Evolutionary conservation across 2,797 vertebrate species (phyloP).

Genomic region (Phoebastria nigripes): DNA sequence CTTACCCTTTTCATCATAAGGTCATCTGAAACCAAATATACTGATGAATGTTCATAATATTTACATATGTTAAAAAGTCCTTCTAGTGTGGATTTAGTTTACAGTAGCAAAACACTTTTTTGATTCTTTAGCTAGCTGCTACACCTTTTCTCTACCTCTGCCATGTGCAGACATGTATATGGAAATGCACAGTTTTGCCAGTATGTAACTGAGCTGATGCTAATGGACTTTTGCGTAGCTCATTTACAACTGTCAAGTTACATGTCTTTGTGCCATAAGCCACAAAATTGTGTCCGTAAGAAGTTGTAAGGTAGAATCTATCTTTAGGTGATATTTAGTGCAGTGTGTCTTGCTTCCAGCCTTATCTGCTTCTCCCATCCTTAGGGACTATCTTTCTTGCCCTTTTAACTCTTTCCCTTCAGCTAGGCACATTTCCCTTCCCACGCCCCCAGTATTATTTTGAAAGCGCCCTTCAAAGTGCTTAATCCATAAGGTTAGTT

Average conservation of each 20-base stretch:
- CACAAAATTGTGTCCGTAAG: fast-evolving
- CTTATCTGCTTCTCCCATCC: neutral
- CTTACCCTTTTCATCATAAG: neutral
- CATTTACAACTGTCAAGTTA: neutral
- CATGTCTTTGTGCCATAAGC: neutral
- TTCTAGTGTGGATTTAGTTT: neutral
- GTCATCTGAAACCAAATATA: neutral
- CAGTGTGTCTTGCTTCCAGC: neutral
- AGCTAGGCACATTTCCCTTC: neutral
- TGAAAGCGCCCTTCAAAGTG: neutral
- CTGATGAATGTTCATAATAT: neutral
- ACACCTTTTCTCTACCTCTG: neutral
- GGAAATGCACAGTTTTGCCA: neutral
- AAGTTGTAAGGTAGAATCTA: neutral
- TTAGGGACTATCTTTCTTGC: fast-evolving
- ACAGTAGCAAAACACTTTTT: neutral
- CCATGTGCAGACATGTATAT: fast-evolving
- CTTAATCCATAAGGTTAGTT: neutral
- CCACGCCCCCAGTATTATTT: neutral
- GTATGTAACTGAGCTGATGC: neutral
- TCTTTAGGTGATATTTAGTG: neutral
- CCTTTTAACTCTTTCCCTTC: neutral
- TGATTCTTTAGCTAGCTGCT: neutral
- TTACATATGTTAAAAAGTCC: neutral
- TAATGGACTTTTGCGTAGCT: neutral